Conservation (phyloP, 2,797 vertebrate species). For the Ibycter americanus region DNA sequence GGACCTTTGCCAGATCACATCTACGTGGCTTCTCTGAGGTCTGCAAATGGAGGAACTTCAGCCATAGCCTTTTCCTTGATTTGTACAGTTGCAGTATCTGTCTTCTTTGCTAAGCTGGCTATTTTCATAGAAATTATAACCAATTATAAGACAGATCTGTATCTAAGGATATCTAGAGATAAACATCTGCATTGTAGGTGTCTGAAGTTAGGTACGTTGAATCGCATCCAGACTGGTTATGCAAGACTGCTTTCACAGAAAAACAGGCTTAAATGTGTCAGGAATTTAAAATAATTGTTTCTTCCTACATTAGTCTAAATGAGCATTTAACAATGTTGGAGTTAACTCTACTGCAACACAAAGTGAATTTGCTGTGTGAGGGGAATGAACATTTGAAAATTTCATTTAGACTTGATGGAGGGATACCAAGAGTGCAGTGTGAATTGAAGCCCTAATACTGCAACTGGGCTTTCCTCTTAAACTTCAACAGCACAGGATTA, state of each 20-base stretch:
- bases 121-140: background rate
- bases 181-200: background rate
- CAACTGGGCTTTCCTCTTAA: background rate
- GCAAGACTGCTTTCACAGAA: background rate
- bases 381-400: background rate
- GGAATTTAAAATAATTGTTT: constrained; percentile 12
- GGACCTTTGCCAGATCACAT: background rate
- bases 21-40: background rate
- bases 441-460: background rate
- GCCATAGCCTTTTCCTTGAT: background rate
- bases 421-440: background rate
- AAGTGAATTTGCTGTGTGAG: background rate
- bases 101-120: background rate
- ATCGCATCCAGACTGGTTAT: background rate
- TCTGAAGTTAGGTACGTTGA: background rate
- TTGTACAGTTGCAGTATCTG: background rate
- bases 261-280: background rate
- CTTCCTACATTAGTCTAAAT: background rate
- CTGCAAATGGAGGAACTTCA: background rate
- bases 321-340: background rate
- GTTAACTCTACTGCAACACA: background rate
- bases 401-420: background rate
- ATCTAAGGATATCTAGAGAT: background rate
- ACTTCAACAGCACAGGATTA: background rate
- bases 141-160: background rate